Evolutionary conservation across 1,140 invertebrate species (phyloP).

Genomic region (Ceratitis capitata): DNA sequence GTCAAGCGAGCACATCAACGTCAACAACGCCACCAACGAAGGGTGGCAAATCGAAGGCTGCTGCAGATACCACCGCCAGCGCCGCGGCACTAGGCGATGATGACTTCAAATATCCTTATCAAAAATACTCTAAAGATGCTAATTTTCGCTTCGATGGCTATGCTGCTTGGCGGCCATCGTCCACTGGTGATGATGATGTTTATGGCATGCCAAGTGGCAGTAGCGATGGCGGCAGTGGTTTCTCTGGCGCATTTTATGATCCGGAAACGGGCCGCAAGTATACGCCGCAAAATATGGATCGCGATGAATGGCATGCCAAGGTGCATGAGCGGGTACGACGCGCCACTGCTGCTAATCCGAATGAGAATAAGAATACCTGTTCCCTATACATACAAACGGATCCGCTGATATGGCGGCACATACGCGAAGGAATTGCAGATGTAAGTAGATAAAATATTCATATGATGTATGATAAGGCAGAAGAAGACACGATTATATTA

Average conservation of each 20-base stretch:
- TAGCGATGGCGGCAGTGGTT: not conserved
- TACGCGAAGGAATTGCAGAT: slow-evolving; percentile 76
- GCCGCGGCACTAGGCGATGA: slow-evolving; percentile 46
- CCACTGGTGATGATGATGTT: slow-evolving; percentile 16
- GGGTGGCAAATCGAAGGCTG: slow-evolving; percentile 74
- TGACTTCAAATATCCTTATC: slow-evolving; percentile 63
- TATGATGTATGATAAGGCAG: not conserved
- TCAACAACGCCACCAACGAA: slow-evolving; percentile 63
- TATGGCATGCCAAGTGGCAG: not conserved
- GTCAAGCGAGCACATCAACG: slow-evolving; percentile 45
- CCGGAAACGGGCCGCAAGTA: slow-evolving; percentile 54
- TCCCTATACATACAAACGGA: slow-evolving; percentile 98
- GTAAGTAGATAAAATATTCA: slow-evolving; percentile 65
- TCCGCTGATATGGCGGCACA: slow-evolving; percentile 95
- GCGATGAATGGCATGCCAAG: slow-evolving; percentile 58
- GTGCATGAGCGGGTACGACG: slow-evolving; percentile 61
- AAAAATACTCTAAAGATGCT: slow-evolving; percentile 66
- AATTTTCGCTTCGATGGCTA: slow-evolving; percentile 50
- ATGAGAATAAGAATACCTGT: slow-evolving; percentile 84
- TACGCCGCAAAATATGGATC: slow-evolving; percentile 45
- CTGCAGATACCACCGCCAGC: slow-evolving; percentile 56
- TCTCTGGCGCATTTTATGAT: slow-evolving; percentile 54
- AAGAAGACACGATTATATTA: not conserved
- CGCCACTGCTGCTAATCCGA: slow-evolving; percentile 61
- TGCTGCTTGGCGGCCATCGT: not conserved